A percentile compares a stretch with the other conserved stretches of the same genome.
These are phyloP conservation scores for Nomada goodeniana DNA, from an alignment of 2,888 invertebrate species.

Conservation along the genomic window DNA sequence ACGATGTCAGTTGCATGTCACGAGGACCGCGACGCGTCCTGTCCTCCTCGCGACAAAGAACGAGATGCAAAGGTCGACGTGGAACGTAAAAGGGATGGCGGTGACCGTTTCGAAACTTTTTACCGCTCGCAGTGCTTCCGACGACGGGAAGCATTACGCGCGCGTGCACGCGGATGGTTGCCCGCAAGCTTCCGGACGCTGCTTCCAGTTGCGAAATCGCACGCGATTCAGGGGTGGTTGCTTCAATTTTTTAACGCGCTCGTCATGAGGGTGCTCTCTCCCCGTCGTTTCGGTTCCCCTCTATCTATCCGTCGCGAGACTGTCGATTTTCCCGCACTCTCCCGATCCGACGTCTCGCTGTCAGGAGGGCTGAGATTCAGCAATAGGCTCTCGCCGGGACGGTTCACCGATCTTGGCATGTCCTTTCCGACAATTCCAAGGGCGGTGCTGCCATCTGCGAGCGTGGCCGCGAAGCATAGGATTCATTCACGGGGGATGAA, in stretches of 20 bases:
- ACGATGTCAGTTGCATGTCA: constrained; percentile 43
- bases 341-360: too few species aligned
- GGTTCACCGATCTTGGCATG: too few species aligned
- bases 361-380: too few species aligned
- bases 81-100: constrained; percentile 54
- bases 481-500: constrained; percentile 6
- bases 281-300: too few species aligned
- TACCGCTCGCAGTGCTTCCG: constrained; percentile 51
- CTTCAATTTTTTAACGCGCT: too few species aligned
- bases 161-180: constrained; percentile 32
- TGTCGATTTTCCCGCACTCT: too few species aligned
- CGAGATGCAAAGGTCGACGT: constrained; percentile 44
- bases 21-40: constrained; percentile 1
- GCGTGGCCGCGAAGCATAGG: not conserved
- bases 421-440: not conserved
- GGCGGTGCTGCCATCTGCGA: constrained; percentile 61
- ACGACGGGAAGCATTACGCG: constrained; percentile 50
- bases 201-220: constrained; percentile 35
- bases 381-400: too few species aligned
- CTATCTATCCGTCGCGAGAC: too few species aligned
- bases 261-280: too few species aligned
- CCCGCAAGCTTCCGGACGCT: constrained; percentile 1
- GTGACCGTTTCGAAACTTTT: constrained; percentile 53
- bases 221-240: not conserved
- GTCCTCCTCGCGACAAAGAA: constrained; percentile 12